These are phyloP conservation scores for Donacobius atricapilla DNA, from an alignment of 2,113 vertebrate genomes.

Conservation along the genomic window DNA sequence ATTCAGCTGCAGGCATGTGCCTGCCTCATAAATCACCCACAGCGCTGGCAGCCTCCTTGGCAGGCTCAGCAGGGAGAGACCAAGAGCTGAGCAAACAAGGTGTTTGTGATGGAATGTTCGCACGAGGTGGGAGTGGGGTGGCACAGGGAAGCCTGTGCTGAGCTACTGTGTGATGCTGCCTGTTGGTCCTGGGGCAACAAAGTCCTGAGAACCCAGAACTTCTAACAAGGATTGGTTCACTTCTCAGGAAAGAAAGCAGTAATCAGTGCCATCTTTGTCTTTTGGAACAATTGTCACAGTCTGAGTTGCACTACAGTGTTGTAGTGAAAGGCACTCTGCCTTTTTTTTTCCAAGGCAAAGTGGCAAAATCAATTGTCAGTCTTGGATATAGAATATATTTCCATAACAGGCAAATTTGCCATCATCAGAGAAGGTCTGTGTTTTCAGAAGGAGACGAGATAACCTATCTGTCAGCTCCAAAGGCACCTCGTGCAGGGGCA, in stretches of 20 bases:
- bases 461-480: constrained; percentile 10
- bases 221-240: background rate
- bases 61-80: background rate
- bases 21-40: background rate
- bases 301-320: background rate
- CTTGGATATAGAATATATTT: background rate
- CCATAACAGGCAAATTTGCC: constrained; percentile 58
- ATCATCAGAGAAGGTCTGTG: constrained; percentile 30
- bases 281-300: background rate
- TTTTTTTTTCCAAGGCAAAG: background rate
- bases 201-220: accelerated
- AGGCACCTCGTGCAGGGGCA: no score
- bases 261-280: background rate
- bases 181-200: background rate
- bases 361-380: background rate
- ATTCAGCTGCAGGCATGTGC: constrained; percentile 21
- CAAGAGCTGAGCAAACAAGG: background rate
- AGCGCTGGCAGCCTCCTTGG: background rate
- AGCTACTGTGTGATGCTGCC: accelerated
- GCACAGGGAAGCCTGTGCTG: background rate
- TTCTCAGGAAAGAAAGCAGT: background rate
- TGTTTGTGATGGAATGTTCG: background rate
- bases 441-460: constrained; percentile 64
- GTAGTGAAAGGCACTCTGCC: background rate
- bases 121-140: background rate